Evolutionary conservation across 2,888 invertebrate species (phyloP).

Genomic region (Chamaedrilus cognettii): DNA sequence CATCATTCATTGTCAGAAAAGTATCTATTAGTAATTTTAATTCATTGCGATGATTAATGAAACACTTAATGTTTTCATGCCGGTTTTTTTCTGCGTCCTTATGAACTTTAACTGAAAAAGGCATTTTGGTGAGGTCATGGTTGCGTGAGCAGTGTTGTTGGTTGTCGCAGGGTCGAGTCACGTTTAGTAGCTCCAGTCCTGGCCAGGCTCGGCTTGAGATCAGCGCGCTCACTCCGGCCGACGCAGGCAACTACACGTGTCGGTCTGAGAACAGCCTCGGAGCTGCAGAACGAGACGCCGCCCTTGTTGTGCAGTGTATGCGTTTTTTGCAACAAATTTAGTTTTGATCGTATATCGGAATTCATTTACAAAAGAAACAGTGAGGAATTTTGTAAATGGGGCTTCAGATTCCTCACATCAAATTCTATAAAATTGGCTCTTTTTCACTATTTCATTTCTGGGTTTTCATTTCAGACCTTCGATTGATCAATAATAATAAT

Average conservation of each 20-base stretch:
- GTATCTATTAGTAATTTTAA: not conserved
- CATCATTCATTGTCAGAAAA: no score
- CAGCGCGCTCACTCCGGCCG: not conserved
- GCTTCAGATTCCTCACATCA: not conserved
- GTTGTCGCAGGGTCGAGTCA: not conserved
- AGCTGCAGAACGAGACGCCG: not conserved
- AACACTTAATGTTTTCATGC: not conserved
- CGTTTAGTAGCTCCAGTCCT: not conserved
- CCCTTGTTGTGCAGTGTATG: not conserved
- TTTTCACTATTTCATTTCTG: no score
- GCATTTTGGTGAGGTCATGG: no score
- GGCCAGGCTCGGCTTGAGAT: not conserved
- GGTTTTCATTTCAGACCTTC: no score
- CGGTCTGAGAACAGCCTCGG: not conserved
- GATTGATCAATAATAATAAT: no score
- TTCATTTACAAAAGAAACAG: not conserved
- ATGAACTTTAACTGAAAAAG: not conserved
- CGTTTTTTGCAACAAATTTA: not conserved
- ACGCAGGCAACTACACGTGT: slow-evolving; percentile 1
- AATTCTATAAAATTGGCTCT: not conserved
- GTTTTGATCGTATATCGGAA: no score
- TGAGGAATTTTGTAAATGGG: not conserved
- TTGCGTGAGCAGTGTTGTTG: not conserved
- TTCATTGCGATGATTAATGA: not conserved
- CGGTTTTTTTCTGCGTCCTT: not conserved